A percentile compares a stretch with the other conserved stretches of the same genome.
Evolutionary conservation across 2,797 vertebrate genomes (phyloP).

Genomic region (Pseudochaenichthys georgianus): DNA sequence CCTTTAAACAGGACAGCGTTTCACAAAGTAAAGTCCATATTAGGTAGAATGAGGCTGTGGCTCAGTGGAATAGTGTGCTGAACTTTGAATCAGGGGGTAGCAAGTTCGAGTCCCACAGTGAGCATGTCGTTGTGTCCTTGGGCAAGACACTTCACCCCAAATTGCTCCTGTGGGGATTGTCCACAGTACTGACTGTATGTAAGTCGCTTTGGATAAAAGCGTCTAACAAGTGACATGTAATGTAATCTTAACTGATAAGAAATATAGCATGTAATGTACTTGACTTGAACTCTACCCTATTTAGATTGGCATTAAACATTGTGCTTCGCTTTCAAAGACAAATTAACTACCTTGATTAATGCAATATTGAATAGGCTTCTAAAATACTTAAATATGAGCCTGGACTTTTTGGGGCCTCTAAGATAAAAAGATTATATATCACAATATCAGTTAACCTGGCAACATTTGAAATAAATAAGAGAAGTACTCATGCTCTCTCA

Average conservation of each 20-base stretch:
- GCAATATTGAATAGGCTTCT: neutral
- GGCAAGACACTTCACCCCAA: too few relatives aligned
- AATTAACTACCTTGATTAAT: neutral
- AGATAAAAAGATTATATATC: neutral
- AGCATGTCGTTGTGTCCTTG: too few relatives aligned
- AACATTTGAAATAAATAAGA: too few relatives aligned
- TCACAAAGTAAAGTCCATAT: neutral
- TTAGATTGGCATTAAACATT: conserved; percentile 2
- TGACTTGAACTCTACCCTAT: neutral
- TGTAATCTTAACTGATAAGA: neutral
- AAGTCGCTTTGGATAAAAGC: too few relatives aligned
- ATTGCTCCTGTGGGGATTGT: too few relatives aligned
- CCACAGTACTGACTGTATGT: too few relatives aligned
- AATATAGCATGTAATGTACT: neutral
- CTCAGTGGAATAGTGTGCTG: too few relatives aligned
- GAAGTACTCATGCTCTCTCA: too few relatives aligned
- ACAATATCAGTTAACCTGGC: neutral
- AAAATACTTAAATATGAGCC: neutral
- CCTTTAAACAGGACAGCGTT: neutral
- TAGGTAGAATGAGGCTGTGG: neutral
- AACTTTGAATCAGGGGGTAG: too few relatives aligned
- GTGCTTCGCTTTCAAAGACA: neutral
- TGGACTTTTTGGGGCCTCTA: neutral
- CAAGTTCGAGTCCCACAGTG: too few relatives aligned
- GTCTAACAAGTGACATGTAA: too few relatives aligned